Evolutionary conservation across 2,888 invertebrate genomes (phyloP).

Genomic region (Acronicta alni): DNA sequence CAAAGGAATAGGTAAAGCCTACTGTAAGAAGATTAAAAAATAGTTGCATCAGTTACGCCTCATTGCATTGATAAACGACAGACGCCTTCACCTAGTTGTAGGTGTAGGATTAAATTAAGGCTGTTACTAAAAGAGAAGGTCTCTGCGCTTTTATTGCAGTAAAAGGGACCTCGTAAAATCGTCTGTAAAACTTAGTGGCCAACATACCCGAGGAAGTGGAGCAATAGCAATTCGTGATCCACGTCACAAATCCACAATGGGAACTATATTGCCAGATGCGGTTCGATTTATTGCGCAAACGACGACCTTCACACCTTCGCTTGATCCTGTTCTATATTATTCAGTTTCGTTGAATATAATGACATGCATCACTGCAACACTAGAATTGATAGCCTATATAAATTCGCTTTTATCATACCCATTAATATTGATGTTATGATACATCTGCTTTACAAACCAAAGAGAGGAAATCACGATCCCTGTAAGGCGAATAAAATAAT

Average conservation of each 20-base stretch:
- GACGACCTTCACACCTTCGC: constrained; percentile 72
- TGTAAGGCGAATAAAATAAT: constrained; percentile 25
- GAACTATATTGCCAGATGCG: constrained; percentile 73
- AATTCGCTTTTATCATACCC: constrained; percentile 46
- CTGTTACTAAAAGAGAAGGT: constrained; percentile 56
- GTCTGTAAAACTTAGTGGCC: constrained; percentile 49
- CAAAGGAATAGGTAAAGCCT: constrained; percentile 6
- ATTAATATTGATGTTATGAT: constrained; percentile 39
- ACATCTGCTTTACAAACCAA: constrained; percentile 34
- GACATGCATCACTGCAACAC: constrained; percentile 35
- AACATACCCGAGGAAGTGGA: constrained; percentile 65
- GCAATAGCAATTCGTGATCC: constrained; percentile 74
- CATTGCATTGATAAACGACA: constrained; percentile 52
- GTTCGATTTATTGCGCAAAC: constrained; percentile 75
- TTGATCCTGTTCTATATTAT: constrained; percentile 68
- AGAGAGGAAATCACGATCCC: constrained; percentile 47
- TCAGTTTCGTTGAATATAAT: constrained; percentile 43
- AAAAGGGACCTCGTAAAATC: constrained; percentile 57
- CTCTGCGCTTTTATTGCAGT: constrained; percentile 47
- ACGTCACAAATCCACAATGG: constrained; percentile 75
- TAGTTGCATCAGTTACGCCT: constrained; percentile 47
- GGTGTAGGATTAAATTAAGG: constrained; percentile 55
- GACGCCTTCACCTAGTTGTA: constrained; percentile 58
- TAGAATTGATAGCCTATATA: constrained; percentile 41
- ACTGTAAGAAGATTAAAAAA: constrained; percentile 31